A percentile compares a stretch with the other conserved stretches of the same genome.
These are phyloP conservation scores for Bombus cullumanus DNA, from an alignment of 1,140 invertebrate genomes.

Conservation along the genomic window DNA sequence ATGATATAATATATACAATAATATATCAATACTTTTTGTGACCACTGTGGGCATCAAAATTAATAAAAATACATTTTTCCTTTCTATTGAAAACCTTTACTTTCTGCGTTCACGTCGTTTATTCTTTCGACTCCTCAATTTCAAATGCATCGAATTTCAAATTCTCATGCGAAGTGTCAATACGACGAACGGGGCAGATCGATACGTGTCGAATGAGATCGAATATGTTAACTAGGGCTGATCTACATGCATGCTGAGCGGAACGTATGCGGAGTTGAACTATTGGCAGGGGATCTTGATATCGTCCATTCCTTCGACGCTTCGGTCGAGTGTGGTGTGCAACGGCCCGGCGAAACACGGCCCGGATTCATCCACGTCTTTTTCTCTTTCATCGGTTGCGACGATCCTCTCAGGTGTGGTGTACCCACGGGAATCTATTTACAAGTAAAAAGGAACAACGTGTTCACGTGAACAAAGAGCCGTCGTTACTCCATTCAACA, in stretches of 20 bases:
- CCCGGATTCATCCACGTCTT: slow-evolving; percentile 44
- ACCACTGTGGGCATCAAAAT: no score
- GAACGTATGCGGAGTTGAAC: slow-evolving; percentile 38
- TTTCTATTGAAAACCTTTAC: no score
- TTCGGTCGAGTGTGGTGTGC: slow-evolving; percentile 5
- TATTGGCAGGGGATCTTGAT: slow-evolving; percentile 44
- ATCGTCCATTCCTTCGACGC: slow-evolving; percentile 28
- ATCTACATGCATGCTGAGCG: slow-evolving; percentile 50
- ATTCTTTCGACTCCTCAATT: neutral
- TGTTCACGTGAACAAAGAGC: slow-evolving; percentile 44
- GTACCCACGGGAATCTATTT: slow-evolving; percentile 35
- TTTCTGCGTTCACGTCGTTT: neutral
- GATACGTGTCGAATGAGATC: slow-evolving; percentile 36
- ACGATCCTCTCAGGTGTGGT: slow-evolving; percentile 12
- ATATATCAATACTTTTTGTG: no score
- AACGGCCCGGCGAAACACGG: slow-evolving; percentile 31
- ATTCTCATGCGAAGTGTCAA: slow-evolving; percentile 28
- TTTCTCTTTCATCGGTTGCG: slow-evolving; percentile 17
- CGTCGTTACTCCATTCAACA: slow-evolving; percentile 22
- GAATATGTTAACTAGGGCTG: slow-evolving; percentile 44
- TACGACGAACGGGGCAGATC: neutral
- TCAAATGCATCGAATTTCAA: slow-evolving; percentile 29
- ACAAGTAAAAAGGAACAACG: slow-evolving; percentile 46
- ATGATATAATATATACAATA: no score
- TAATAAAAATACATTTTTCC: no score